These are phyloP conservation scores for Rhagologus leucostigma DNA, from an alignment of 2,113 vertebrate species.

Conservation along the genomic window DNA sequence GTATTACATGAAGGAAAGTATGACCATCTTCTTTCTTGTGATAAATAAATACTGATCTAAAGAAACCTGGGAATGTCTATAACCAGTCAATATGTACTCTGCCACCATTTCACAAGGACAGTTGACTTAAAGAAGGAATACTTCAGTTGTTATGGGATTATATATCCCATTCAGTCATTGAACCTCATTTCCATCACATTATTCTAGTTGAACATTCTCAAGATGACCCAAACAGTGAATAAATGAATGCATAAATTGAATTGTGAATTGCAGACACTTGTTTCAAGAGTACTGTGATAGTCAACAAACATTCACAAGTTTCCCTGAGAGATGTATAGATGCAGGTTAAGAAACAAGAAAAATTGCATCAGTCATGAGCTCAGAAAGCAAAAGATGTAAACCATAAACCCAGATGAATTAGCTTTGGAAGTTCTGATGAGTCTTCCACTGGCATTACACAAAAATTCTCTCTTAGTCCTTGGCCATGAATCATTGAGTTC, in stretches of 20 bases:
- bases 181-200: neutral
- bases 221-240: neutral
- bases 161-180: neutral
- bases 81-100: neutral
- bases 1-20: neutral
- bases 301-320: neutral
- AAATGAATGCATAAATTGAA: neutral
- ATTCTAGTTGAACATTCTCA: neutral
- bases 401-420: neutral
- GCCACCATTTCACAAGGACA: neutral
- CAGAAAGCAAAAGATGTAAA: neutral
- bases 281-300: neutral
- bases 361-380: neutral
- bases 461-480: neutral
- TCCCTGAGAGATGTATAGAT: neutral
- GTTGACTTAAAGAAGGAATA: neutral
- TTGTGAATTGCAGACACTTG: neutral
- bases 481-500: neutral
- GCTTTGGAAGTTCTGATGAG: neutral
- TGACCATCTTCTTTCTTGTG: neutral
- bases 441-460: neutral
- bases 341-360: neutral
- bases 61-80: neutral
- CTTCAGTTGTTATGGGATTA: neutral
- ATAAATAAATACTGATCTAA: neutral